Evolutionary conservation across 2,113 vertebrate genomes (phyloP).

Genomic region (Gnathonemus longibarbis): DNA sequence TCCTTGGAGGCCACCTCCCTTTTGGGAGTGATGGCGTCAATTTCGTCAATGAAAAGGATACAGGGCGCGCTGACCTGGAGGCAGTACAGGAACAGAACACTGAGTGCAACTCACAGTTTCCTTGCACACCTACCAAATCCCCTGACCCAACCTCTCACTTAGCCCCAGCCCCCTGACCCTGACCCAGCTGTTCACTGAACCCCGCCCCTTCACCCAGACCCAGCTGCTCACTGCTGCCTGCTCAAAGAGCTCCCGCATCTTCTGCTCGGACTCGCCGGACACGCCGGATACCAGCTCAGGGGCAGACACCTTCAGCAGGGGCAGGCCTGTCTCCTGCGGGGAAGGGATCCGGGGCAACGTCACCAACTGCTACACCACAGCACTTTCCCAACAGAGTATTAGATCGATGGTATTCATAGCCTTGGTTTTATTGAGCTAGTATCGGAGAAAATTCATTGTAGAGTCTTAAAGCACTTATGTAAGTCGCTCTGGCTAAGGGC

Average conservation of each 20-base stretch:
- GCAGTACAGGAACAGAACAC: background rate
- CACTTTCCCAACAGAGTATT: no score
- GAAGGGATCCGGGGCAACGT: background rate
- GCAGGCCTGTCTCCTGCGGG: conserved; percentile 77
- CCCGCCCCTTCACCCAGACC: no score
- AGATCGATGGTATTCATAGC: no score
- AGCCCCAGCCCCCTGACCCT: no score
- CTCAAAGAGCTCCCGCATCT: conserved; percentile 85
- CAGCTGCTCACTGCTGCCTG: conserved; percentile 67
- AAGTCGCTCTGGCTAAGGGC: no score
- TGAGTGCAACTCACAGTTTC: background rate
- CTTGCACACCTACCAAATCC: background rate
- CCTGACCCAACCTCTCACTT: background rate
- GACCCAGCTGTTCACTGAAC: conserved; percentile 34
- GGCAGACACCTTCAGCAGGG: conserved; percentile 86
- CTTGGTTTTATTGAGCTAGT: no score
- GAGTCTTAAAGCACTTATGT: no score
- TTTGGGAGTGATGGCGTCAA: conserved; percentile 91
- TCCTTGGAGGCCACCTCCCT: conserved; percentile 95
- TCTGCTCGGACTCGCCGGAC: conserved; percentile 94
- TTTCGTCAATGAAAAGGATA: conserved; percentile 95
- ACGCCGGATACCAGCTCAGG: conserved; percentile 93
- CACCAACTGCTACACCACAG: background rate
- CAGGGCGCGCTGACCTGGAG: conserved; percentile 74
- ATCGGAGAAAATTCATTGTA: no score